These are phyloP conservation scores for Carettochelys insculpta DNA, from an alignment of 2,113 vertebrate genomes.

Conservation along the genomic window DNA sequence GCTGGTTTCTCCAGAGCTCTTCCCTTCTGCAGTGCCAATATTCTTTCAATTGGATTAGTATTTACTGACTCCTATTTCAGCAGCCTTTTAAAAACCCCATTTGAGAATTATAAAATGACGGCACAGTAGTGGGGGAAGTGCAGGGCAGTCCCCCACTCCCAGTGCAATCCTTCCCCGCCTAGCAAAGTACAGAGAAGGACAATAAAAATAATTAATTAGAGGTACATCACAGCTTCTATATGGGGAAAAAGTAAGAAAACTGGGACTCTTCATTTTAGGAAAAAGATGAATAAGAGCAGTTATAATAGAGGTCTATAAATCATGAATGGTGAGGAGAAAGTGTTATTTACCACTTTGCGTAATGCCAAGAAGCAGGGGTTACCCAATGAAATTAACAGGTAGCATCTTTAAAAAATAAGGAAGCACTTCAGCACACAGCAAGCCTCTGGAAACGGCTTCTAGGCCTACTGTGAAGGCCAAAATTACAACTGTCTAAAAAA, in stretches of 20 bases:
- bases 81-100: neutral
- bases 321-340: neutral
- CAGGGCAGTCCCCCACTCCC: no score
- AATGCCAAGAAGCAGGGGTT: neutral
- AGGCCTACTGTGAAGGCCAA: neutral
- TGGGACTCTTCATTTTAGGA: neutral
- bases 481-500: neutral
- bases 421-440: neutral
- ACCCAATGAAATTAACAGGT: neutral
- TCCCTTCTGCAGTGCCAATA: neutral
- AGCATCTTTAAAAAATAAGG: neutral
- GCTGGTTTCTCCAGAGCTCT: neutral
- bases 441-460: neutral
- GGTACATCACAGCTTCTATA: neutral
- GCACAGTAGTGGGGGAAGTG: no score
- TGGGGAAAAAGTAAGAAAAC: neutral
- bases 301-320: neutral
- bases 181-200: no score
- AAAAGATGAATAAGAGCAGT: neutral
- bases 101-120: neutral
- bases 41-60: neutral
- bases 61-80: neutral
- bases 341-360: neutral
- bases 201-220: neutral
- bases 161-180: no score